Base-by-base conservation (phyloP, 2,797 vertebrate genomes). In the Miichthys miiuy region DNA sequence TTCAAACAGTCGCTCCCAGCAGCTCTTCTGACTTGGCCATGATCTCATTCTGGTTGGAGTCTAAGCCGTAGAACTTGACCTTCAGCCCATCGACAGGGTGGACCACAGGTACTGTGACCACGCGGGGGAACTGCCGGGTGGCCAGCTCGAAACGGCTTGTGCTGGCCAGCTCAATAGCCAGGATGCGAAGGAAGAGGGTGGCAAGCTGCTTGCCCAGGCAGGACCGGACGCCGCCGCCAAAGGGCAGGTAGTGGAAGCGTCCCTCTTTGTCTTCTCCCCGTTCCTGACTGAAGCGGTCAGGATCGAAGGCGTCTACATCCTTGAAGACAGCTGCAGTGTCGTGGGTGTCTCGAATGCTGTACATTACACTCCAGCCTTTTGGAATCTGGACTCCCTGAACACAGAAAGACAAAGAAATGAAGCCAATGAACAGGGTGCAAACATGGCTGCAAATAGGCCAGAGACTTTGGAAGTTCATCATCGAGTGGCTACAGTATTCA, bases 21-120 rank as follows among this genome's bases (percentile, higher is more conserved):
- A 98, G 95, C 91, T 97, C 95, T 38, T 98, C 97, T 0, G 97
- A 94, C 90, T 98, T 98, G 4, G 97, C 96, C 95, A 97, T 95
- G 89, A 99, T 99, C 94, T 99, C 97, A 3, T 99, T 99, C 96
- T 99, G 98, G 93, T 99, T 99, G 82, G 98, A 98, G 95, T 99
- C 98, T 87, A 99, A 94, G 91, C 98, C 98, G 1, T 96, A 98
- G 92, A 99, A 99, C 85, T 97, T 98, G 85, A 99, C 98, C 70
- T 95, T 97, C 42, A 99, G 95, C 87, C 98, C 98, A 0, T 98
- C 97, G 0, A 97, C 96, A 0, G 98, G 98, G 91, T 99, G 98
- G 84, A 99, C 94, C 77, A 99, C 97, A 0, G 98, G 98, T 80
- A 99, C 98, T 3, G 97, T 95, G 77, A 96, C 91, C 90, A 99